phyloP scores from a whole-genome alignment of 2,797 vertebrate species.

The Gephyroberyx darwinii region DNA sequence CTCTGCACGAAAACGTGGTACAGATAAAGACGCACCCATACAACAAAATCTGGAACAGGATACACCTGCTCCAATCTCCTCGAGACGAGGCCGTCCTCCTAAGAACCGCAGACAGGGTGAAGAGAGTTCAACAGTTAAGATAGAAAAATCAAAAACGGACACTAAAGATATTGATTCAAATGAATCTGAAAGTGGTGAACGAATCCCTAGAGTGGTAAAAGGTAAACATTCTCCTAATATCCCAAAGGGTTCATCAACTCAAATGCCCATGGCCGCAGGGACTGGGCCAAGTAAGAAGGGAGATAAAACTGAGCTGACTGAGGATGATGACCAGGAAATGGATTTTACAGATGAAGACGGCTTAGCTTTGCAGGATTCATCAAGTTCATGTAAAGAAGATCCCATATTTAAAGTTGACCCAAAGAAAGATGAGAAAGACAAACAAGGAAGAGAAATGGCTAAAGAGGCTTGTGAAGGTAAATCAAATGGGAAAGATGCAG shows the following conservation, averaged over 20 bases:
- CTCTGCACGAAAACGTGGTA: slow-evolving; percentile 86
- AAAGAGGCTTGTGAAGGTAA: slow-evolving; percentile 67
- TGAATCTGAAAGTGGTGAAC: slow-evolving; percentile 83
- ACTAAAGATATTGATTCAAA: slow-evolving; percentile 86
- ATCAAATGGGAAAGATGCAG: slow-evolving; percentile 67
- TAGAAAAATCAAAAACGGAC: slow-evolving; percentile 83
- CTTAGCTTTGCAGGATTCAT: slow-evolving; percentile 59
- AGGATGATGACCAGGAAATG: slow-evolving; percentile 69
- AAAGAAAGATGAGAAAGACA: slow-evolving; percentile 83
- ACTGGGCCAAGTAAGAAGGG: slow-evolving; percentile 83
- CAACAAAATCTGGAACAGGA: slow-evolving; percentile 81
- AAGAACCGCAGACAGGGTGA: slow-evolving; percentile 89
- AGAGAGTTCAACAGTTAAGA: slow-evolving; percentile 82
- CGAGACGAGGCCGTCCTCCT: slow-evolving; percentile 89
- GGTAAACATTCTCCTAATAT: slow-evolving; percentile 88
- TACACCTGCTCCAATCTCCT: slow-evolving; percentile 72
- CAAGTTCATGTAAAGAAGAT: slow-evolving; percentile 63
- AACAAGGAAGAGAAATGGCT: slow-evolving; percentile 56
- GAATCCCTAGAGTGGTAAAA: slow-evolving; percentile 83
- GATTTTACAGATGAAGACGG: slow-evolving; percentile 73
- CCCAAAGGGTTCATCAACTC: slow-evolving; percentile 81
- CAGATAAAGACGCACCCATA: slow-evolving; percentile 85
- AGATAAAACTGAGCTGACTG: slow-evolving; percentile 81
- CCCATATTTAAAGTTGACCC: slow-evolving; percentile 65
- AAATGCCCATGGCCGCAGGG: slow-evolving; percentile 62